These are phyloP conservation scores for Aphelinus certus DNA, from an alignment of 1,140 invertebrate genomes.

Conservation along the genomic window DNA sequence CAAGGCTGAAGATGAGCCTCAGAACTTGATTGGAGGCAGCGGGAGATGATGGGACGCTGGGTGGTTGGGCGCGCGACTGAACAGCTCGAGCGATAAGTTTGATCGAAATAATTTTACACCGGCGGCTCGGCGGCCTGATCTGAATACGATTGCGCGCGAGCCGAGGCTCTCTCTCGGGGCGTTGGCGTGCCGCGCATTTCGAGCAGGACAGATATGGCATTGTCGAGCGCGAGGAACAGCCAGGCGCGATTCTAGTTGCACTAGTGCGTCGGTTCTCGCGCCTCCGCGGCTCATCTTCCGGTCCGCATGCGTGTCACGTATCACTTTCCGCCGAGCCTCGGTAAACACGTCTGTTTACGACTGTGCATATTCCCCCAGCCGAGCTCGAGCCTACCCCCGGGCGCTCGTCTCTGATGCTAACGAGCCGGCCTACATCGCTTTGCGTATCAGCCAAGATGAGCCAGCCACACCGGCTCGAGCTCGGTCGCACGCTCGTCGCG, in stretches of 20 bases:
- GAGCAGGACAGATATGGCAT: slow-evolving; percentile 54
- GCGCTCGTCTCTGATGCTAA: slow-evolving; percentile 49
- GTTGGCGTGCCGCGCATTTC: slow-evolving; percentile 52
- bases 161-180: slow-evolving; percentile 23
- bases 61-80: no score
- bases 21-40: no score
- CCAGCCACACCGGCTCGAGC: background rate
- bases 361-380: slow-evolving; percentile 50
- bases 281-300: background rate
- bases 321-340: slow-evolving; percentile 58
- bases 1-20: no score
- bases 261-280: background rate
- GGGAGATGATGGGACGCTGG: no score
- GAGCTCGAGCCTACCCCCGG: no score
- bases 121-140: slow-evolving; percentile 48
- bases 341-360: slow-evolving; percentile 63
- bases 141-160: slow-evolving; percentile 38
- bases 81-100: slow-evolving; percentile 39
- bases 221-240: slow-evolving; percentile 47
- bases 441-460: background rate
- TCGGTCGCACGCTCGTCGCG: no score
- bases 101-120: slow-evolving; percentile 50
- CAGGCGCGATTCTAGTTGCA: slow-evolving; percentile 46
- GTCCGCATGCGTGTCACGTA: slow-evolving; percentile 61
- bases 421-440: slow-evolving; percentile 50